A percentile compares a stretch with the other conserved stretches of the same genome.
Evolutionary conservation across 1,140 invertebrate species (phyloP).

Genomic region (Rhynchophorus ferrugineus): DNA sequence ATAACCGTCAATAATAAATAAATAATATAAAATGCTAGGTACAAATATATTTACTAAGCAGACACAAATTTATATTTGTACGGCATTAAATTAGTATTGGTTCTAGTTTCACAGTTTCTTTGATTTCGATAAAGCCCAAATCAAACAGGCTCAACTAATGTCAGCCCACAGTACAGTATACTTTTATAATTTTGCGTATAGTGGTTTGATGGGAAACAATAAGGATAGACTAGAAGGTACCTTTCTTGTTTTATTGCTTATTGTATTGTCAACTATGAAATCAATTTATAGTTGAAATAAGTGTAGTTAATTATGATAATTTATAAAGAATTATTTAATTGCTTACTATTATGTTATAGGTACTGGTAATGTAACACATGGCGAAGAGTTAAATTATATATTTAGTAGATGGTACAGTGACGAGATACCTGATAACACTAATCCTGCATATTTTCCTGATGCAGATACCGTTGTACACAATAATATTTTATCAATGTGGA

Average conservation of each 20-base stretch:
- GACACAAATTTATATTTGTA: neutral
- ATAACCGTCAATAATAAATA: too few relatives aligned
- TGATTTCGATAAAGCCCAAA: slow-evolving; percentile 16
- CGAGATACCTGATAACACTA: neutral
- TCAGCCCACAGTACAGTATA: slow-evolving; percentile 7
- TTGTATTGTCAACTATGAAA: too few relatives aligned
- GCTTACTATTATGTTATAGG: neutral
- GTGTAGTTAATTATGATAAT: too few relatives aligned
- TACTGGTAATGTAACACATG: neutral
- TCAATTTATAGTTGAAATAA: too few relatives aligned
- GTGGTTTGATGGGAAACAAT: slow-evolving; percentile 12
- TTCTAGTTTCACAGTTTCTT: slow-evolving; percentile 11
- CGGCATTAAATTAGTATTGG: neutral
- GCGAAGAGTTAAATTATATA: neutral
- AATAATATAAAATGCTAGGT: too few relatives aligned
- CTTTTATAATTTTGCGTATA: slow-evolving; percentile 16
- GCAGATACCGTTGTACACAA: neutral
- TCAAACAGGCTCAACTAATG: slow-evolving; percentile 15
- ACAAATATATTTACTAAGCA: neutral
- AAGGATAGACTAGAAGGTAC: too few relatives aligned
- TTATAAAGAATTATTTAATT: too few relatives aligned
- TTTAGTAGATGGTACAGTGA: neutral
- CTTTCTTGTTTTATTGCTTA: too few relatives aligned
- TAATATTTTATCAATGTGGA: neutral
- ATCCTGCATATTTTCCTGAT: neutral